Percentiles rank a stretch among this genome's conserved stretches.
These are phyloP conservation scores for Lissocephala sabroskyi DNA, from an alignment of 2,888 invertebrate species.

Conservation along the genomic window DNA sequence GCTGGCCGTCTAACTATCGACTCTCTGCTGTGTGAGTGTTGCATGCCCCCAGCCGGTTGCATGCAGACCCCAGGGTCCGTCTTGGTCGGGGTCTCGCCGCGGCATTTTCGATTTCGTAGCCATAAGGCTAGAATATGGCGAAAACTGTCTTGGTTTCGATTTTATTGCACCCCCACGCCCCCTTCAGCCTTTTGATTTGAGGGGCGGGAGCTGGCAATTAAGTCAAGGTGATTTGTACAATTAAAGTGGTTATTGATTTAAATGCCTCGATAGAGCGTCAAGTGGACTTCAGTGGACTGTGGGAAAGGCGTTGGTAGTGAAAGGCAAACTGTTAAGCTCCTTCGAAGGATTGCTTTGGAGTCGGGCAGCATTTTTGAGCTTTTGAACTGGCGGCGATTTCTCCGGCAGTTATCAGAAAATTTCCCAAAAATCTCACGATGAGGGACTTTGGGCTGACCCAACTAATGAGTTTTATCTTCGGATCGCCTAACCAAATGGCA, in stretches of 20 bases:
- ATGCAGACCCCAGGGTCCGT: slow-evolving; percentile 28
- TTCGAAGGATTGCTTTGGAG: too few species aligned
- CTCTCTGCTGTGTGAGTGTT: slow-evolving; percentile 12
- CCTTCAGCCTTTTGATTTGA: neutral
- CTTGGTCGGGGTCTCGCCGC: slow-evolving; percentile 28
- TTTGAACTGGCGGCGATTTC: too few species aligned
- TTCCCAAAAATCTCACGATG: too few species aligned
- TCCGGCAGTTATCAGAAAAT: too few species aligned
- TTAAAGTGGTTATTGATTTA: slow-evolving; percentile 60
- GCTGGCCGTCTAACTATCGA: too few species aligned
- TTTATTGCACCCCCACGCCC: slow-evolving; percentile 29
- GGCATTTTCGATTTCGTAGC: too few species aligned
- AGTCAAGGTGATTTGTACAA: slow-evolving; percentile 63
- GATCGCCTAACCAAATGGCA: too few species aligned
- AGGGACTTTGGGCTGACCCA: too few species aligned
- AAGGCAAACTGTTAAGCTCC: neutral
- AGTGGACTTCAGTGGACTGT: neutral
- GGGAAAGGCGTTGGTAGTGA: neutral
- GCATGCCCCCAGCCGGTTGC: slow-evolving; percentile 30
- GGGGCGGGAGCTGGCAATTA: slow-evolving; percentile 34
- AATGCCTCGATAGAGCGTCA: slow-evolving; percentile 31
- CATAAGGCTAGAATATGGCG: too few species aligned
- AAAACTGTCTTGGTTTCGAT: slow-evolving; percentile 11
- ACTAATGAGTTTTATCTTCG: too few species aligned
- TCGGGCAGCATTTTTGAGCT: too few species aligned